These are phyloP conservation scores for Paelopatides confundens DNA, from an alignment of 53 echinoderm and acorn worm species.

Conservation along the genomic window DNA sequence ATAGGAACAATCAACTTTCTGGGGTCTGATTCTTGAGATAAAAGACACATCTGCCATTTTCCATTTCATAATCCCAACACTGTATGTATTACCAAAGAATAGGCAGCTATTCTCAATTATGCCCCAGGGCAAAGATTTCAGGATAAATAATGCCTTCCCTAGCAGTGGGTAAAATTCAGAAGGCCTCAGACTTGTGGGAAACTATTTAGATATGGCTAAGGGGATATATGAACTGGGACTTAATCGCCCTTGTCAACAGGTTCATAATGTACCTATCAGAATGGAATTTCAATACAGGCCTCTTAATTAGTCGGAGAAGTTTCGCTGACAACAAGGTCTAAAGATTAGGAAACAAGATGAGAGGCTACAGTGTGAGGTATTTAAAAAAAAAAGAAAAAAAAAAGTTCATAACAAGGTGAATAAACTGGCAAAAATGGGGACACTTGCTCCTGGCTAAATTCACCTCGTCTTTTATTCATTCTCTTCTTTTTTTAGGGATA, in stretches of 20 bases:
- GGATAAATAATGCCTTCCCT: constrained; percentile 46
- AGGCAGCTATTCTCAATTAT: constrained; percentile 34
- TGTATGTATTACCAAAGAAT: background rate
- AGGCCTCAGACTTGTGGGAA: constrained; percentile 51
- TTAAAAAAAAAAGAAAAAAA: background rate
- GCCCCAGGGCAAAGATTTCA: constrained; percentile 43
- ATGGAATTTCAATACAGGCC: constrained; percentile 36
- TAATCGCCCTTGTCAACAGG: constrained; percentile 51
- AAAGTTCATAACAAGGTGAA: constrained; percentile 48
- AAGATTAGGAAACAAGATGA: constrained; percentile 39
- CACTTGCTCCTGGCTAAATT: constrained; percentile 35
- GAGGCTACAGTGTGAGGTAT: background rate
- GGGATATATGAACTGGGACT: constrained; percentile 36
- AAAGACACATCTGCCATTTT: constrained; percentile 49
- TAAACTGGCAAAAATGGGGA: constrained; percentile 52
- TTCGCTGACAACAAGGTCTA: constrained; percentile 46
- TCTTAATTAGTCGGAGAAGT: constrained; percentile 43
- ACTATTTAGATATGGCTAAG: constrained; percentile 38
- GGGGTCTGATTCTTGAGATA: constrained; percentile 16
- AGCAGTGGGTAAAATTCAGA: constrained; percentile 44
- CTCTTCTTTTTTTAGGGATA: background rate
- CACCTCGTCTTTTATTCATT: background rate
- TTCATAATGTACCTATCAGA: constrained; percentile 53
- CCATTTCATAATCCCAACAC: constrained; percentile 49
- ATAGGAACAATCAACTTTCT: background rate